Evolutionary conservation across 1,140 invertebrate genomes (phyloP).

Genomic region (Temnothorax nylanderi): DNA sequence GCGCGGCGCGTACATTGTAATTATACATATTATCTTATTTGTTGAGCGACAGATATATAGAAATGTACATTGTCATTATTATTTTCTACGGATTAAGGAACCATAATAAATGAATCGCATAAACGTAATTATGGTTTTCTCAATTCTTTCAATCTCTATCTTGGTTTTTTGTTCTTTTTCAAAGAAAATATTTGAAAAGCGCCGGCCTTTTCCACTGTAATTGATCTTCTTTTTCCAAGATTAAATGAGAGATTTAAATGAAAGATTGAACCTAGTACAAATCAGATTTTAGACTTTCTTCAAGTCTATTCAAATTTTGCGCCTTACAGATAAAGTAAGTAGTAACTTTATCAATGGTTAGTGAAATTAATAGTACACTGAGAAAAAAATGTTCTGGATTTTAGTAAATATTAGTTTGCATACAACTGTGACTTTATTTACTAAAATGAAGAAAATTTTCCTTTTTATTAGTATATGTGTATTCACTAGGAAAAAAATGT

Average conservation of each 20-base stretch:
- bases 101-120: constrained; percentile 78
- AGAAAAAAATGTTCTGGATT: too few species aligned
- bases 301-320: neutral
- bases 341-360: neutral
- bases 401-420: too few species aligned
- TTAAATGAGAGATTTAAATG: neutral
- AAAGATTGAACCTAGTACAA: neutral
- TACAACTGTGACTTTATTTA: too few species aligned
- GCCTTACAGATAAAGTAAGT: neutral
- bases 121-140: constrained; percentile 24
- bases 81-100: constrained; percentile 81
- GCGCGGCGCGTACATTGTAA: constrained; percentile 65
- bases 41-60: constrained; percentile 64
- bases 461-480: too few species aligned
- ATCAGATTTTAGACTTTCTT: neutral
- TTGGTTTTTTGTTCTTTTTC: neutral
- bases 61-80: constrained; percentile 79
- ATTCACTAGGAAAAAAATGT: too few species aligned
- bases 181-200: neutral
- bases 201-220: neutral
- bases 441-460: too few species aligned
- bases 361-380: neutral
- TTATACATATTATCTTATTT: constrained; percentile 68
- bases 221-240: neutral
- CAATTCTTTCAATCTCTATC: neutral